These are phyloP conservation scores for Labia minor DNA, from an alignment of 2,888 invertebrate genomes.

Conservation along the genomic window DNA sequence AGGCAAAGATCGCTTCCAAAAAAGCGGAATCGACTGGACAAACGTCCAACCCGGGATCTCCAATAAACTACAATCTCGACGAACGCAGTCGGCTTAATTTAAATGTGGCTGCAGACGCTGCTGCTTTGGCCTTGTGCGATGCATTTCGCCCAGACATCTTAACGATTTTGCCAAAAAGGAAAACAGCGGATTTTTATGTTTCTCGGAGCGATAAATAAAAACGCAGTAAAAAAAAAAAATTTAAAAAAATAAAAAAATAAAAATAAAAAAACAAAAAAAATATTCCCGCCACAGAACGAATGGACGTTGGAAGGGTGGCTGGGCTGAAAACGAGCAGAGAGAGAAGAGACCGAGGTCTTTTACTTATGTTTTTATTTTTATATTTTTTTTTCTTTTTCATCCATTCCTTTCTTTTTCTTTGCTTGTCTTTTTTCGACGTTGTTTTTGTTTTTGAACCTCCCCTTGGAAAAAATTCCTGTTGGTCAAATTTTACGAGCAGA, in stretches of 20 bases:
- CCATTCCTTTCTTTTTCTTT: constrained; percentile 1
- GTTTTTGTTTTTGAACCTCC: neutral
- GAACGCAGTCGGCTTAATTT: neutral
- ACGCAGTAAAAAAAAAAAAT: neutral
- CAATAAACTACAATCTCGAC: neutral
- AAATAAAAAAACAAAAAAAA: neutral
- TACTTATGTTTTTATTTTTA: neutral
- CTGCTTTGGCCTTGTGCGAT: neutral
- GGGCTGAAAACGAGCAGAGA: neutral
- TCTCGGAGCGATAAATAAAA: constrained; percentile 13
- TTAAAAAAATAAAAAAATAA: neutral
- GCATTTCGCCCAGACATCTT: constrained; percentile 7
- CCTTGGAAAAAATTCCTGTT: neutral
- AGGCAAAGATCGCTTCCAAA: neutral
- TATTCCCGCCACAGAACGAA: neutral
- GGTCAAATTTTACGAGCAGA: neutral
- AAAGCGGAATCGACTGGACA: constrained; percentile 6
- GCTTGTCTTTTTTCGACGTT: neutral
- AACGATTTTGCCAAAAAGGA: constrained; percentile 13
- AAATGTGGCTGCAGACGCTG: constrained; percentile 13
- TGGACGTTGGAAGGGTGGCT: neutral
- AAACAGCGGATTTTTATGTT: constrained; percentile 13
- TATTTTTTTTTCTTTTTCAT: neutral
- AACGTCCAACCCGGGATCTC: neutral
- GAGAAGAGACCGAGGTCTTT: too few species aligned